Conservation (phyloP, 2,113 vertebrate species). For the Meleagris gallopavo region DNA sequence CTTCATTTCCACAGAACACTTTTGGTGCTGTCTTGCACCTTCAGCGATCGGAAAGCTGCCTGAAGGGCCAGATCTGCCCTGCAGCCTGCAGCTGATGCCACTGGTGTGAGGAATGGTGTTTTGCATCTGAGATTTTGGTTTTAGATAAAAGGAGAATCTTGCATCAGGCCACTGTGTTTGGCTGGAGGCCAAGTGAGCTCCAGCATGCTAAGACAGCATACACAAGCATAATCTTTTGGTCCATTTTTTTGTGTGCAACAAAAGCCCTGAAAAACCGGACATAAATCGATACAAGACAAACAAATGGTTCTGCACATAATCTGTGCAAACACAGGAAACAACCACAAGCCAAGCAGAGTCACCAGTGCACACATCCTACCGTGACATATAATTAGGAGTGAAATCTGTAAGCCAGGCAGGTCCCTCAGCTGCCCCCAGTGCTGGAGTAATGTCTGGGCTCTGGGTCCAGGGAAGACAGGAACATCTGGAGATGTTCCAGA, state of each 20-base stretch:
- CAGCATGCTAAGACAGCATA: background rate
- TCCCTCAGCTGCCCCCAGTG: fast-evolving
- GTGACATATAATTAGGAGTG: background rate
- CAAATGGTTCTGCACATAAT: background rate
- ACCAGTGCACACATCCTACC: background rate
- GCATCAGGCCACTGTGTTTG: background rate
- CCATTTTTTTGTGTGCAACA: background rate
- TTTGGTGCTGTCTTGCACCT: background rate
- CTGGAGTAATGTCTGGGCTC: background rate
- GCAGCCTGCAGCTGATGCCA: background rate
- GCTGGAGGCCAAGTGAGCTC: background rate
- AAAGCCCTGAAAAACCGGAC: background rate
- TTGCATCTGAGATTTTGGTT: background rate
- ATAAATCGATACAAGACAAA: background rate
- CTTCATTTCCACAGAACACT: background rate
- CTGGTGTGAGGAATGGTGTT: background rate
- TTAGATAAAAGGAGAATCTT: background rate
- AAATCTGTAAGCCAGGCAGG: background rate
- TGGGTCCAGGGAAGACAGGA: background rate
- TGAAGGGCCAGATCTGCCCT: background rate
- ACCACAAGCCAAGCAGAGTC: background rate
- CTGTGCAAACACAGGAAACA: background rate
- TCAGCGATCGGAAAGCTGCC: background rate
- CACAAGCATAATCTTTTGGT: background rate
- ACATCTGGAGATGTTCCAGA: background rate